These are phyloP conservation scores for Hoplias malabaricus DNA, from an alignment of 2,113 vertebrate genomes.

Conservation along the genomic window DNA sequence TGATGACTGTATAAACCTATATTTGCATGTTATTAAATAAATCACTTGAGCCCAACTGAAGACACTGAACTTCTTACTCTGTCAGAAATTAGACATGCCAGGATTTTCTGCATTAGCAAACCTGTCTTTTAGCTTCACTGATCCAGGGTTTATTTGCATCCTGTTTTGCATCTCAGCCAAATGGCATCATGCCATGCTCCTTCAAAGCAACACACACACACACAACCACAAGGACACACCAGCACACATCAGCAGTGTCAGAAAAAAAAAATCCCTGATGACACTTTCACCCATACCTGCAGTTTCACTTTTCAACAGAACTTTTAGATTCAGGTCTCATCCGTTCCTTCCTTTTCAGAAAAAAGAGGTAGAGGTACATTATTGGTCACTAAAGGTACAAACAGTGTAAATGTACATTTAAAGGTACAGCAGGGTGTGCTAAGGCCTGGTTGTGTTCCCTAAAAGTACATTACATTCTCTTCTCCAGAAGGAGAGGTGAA, in stretches of 20 bases:
- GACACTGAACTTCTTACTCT: neutral
- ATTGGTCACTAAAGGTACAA: no score
- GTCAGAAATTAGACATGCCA: neutral
- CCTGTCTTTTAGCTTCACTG: neutral
- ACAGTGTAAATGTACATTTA: no score
- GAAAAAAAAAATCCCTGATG: neutral
- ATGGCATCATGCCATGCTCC: conserved; percentile 2
- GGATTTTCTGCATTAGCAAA: neutral
- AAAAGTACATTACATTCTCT: no score
- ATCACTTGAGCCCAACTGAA: neutral
- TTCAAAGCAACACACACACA: neutral
- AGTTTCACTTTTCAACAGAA: neutral
- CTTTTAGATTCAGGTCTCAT: neutral
- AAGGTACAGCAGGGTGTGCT: no score
- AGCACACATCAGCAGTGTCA: neutral
- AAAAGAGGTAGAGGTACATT: no score
- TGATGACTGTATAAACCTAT: neutral
- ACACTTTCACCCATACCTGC: neutral
- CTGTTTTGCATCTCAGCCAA: conserved; percentile 53
- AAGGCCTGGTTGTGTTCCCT: no score
- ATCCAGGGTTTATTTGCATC: conserved; percentile 51
- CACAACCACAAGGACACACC: neutral
- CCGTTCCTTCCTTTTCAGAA: no score
- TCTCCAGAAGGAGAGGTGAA: no score
- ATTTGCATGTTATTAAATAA: neutral